Base-by-base conservation (phyloP, 2,888 invertebrate species). In the Nycteola revayana region DNA sequence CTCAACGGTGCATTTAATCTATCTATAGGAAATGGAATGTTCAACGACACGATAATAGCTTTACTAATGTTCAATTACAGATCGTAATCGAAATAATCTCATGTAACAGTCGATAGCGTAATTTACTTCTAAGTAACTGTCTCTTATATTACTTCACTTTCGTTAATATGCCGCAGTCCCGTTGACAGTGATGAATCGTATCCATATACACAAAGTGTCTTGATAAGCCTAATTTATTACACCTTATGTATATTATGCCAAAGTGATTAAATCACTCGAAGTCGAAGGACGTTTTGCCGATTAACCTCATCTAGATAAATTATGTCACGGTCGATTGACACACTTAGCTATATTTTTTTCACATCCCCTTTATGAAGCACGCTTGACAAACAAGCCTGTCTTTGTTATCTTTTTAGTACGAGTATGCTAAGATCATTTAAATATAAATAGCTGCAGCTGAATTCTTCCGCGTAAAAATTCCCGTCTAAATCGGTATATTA, bases 211-310 rank as follows among this genome's bases (percentile, higher is more conserved):
- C 78, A 66, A 59, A 71, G 60, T 74, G 85, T 82, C 82, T 66
- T 81, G 87, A 87, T 87, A 87, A 85, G 67, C 70, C 50, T 83
- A 83, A 86, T 83, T 77, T 84, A 87, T 86, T 68, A 73, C 67
- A 50, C 52, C 49, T 54, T 67, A 66, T 69, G 51, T 66, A 66
- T 62, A 63, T 61, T 64, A 62, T 66, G 65, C 54, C 55, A 53
- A 62, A 58, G 51, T 70, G 73, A 77, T 80, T 70, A 76, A 73
- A 76, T 66, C 59, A 58, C 45, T 59, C 55, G 61, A 36, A 29
- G 47, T 51, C 57, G 47, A 70, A 69, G 62, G 72, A 64, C 67
- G 45, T 46, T 47, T 52, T 39, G 48, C 50, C 49, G 33, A 62
- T 60, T 56, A 58, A 49, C 43, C 49, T 56, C 45, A 53, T 61